Base-by-base conservation (phyloP, 2,797 vertebrate genomes). In the Bradypodion ventrale region DNA sequence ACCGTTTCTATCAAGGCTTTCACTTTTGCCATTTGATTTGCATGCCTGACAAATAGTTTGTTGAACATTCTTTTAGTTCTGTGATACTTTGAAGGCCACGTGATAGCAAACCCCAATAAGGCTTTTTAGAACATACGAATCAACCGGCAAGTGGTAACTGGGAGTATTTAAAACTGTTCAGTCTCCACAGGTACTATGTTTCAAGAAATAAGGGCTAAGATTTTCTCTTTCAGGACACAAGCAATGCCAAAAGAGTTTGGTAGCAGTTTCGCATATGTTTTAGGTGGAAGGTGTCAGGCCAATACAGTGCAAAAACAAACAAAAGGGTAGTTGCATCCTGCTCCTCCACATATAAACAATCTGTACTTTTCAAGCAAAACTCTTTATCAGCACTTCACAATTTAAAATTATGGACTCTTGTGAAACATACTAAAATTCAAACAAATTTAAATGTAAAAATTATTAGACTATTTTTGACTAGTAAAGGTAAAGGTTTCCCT, bases 1-100 rank as follows among this genome's bases (percentile, higher is more conserved):
- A 23, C 3, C 42, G 40, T 68, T 85, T 79, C 32, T 23, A 65
- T 35, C 25, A 59, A 63, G 49, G n/a, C 77, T 44, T 78, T 76
- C 7, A 73, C 83, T 93, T 92, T 90, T 90, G 75, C 86, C 29
- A 13, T 74, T 32, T 78, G 89, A 79, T 84, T 85, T 88, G 40
- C 74, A 88, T 86, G 82, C 37, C 60, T 83, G 63, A 5, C n/a
- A 0, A 72, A 13, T 70, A 0, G 1, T 69, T 72, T 77, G 42
- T 32, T 79, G 7, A 81, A 85, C 69, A 81, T 80, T 75, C 78
- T 76, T 42, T 29, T 65, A 52, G 16, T 74, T 8, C 2, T 0
- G 0, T 83, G 72, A 63, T 85, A 85, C 0, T 75, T 83, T 82
- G 82, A 76, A 84, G 79, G 21, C 0, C 5, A 5, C 60, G 46